Base-by-base conservation (phyloP, 1,140 invertebrate genomes). In the Euglossa dilemma region DNA sequence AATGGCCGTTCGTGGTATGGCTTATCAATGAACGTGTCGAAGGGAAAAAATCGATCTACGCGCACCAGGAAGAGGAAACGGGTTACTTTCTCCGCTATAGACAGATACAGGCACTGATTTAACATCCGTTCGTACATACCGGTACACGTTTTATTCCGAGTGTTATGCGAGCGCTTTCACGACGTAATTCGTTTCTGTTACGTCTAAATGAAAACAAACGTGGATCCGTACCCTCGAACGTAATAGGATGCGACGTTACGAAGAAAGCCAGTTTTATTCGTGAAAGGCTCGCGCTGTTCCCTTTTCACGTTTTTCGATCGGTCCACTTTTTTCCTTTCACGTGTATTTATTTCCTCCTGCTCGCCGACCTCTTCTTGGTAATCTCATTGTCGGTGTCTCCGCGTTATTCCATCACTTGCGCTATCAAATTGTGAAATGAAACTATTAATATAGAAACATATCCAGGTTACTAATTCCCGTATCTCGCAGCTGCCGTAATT, bases 51-150 rank as follows among this genome's bases (percentile, higher is more conserved):
- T 81, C 18, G 18, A 79, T 78, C 11, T 5, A n/a, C 20, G 9
- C 20, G 64, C 90, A 87, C 85, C 85, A 85, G 83, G 84, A 90
- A 88, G 81, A 74, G 71, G 83, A 88, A 86, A 77, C 59, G 45
- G 66, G 9, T 70, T 78, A 91, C 91, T 91, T 92, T 92, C 91
- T 90, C 89, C 67, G 66, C 70, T 67, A 72, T 52, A 67, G 82
- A 87, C 81, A 84, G 54, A 80, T 80, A 54, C 63, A 57, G 47
- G 14, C 52, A 77, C 75, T 87, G 89, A 91, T 70, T 85, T 87
- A 92, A 91, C 63, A 74, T 91, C 88, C 86, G 86, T 73, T 78
- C 67, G 61, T 76, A 36, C 47, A 36, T 59, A 75, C 78, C 73
- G 66, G 77, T 85, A 75, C 61, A 83, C 81, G 76, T 87, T 86